Evolutionary conservation across 2,113 vertebrate genomes (phyloP).

Genomic region (Hemichromis elongatus): DNA sequence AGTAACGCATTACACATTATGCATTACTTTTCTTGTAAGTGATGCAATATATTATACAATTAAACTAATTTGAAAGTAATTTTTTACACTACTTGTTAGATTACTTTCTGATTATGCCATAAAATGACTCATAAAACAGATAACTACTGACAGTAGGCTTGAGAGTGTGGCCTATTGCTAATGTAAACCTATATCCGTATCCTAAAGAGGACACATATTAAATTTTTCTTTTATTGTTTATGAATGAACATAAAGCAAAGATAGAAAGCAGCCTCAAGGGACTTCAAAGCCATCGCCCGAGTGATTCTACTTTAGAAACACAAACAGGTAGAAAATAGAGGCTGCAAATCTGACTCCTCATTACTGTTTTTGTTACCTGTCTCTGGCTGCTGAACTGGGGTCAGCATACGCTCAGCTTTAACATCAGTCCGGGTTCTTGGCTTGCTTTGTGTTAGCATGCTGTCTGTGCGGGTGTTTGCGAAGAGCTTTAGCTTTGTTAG

Average conservation of each 20-base stretch:
- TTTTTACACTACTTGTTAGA: background rate
- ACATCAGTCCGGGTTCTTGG: background rate
- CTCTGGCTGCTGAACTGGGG: background rate
- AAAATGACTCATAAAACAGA: background rate
- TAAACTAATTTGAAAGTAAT: background rate
- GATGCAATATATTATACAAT: background rate
- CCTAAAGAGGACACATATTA: fast-evolving
- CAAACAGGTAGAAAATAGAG: background rate
- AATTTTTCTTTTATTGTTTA: background rate
- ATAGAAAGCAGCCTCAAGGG: background rate
- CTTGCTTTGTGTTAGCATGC: background rate
- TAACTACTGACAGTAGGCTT: background rate
- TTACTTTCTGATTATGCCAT: background rate
- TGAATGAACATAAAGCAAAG: background rate
- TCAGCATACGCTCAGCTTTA: background rate
- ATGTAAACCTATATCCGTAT: background rate
- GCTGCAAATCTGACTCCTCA: background rate
- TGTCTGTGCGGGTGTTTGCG: background rate
- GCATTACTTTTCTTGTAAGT: background rate
- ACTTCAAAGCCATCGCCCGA: background rate
- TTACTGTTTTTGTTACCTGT: background rate
- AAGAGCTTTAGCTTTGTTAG: background rate
- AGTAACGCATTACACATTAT: background rate
- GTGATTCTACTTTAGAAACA: background rate
- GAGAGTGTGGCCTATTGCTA: background rate